Base-by-base conservation (phyloP, 1,140 invertebrate genomes). In the Bemisia tabaci region DNA sequence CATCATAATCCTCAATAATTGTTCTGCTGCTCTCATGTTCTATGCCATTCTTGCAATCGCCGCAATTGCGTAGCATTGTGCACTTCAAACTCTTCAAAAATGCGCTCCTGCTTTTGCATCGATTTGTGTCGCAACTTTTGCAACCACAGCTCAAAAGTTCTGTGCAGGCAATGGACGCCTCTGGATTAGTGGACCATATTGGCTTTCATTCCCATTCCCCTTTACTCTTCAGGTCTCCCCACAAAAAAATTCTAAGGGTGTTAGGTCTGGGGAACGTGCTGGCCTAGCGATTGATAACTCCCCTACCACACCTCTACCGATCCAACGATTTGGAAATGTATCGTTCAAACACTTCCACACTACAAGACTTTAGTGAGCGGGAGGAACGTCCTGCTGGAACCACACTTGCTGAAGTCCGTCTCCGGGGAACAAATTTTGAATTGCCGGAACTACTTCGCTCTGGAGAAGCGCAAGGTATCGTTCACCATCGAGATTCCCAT, bases 221-320 rank as follows among this genome's bases (percentile, higher is more conserved):
- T n/a, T n/a, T n/a, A n/a, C n/a, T n/a, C n/a, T n/a, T n/a, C n/a
- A n/a, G n/a, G n/a, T n/a, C 33, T 24, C 62, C 71, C 70, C 71
- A 11, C 73, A 67, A 61, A 71, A 74, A 63, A 71, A 75, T 62
- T 76, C 74, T 27, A 74, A 27, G 22, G 74, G 12, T 48, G 33
- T 48, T 48, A 48, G 17, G 33, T 48, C 33, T 5, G 33, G 33
- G 33, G 33, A 48, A 5, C 72, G 17, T 26, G 75, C 26, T 59
- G 71, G 72, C 74, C 74, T 76, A 9, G 24, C 12, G 60, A 76
- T 67, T 27, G 68, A 69, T 23, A 73, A 72, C 25, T 70, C 64
- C 17, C 73, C 60, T 48, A 48, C 5, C 5, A 48, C 33, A 48
- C 33, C 33, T 48, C 33, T 48, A 17, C 5, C 33, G 23, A 73